Evolutionary conservation across 2,113 vertebrate genomes (phyloP), one percentile per base, ranked within the genome.

Genomic region (Junco hyemalis): DNA sequence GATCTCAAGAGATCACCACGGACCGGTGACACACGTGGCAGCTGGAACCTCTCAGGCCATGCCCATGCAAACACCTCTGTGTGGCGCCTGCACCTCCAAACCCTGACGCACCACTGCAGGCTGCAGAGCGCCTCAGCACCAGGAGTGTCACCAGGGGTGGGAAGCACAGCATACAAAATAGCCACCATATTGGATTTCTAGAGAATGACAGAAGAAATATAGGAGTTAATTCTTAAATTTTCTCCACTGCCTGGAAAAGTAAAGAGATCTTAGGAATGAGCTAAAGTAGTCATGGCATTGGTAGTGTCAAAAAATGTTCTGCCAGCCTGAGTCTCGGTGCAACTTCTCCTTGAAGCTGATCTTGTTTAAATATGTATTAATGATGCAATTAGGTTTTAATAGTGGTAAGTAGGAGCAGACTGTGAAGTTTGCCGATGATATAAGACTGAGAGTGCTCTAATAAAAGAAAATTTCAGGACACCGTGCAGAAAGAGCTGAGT

Each of bases 311-410:
- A 86, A 78, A 15, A 81, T 18, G 8, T 50, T 88, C 56, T 33
- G 54, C 28, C n/a, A 70, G 26, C 7, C 13, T 44, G 44, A 48
- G 28, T 61, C 40, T 76, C 66, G 68, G 11, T 21, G 36, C 48
- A 93, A 88, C 48, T 57, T 54, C 60, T 84, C 33, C 61, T 87
- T 85, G 36, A 84, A 91, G 57, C 0, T 71, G 44, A 71, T 91
- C 74, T 79, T 68, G 15, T 79, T 85, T 87, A 87, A 95, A 85
- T 76, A 25, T 44, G 36, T 85, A 82, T 93, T 91, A 96, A 80
- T 69, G 63, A 82, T 72, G 66, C 36, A 79, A 72, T 93, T 85
- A 90, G n/a, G 19, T 76, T 91, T 82, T 88, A 90, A 80, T 42
- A 40, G n/a, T 61, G 14, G 24, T 70, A 89, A 91, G 81, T 31